A percentile compares a stretch with the other conserved stretches of the same genome.
Conservation (phyloP, 2,888 invertebrate genomes). For the Tigriopus californicus region DNA sequence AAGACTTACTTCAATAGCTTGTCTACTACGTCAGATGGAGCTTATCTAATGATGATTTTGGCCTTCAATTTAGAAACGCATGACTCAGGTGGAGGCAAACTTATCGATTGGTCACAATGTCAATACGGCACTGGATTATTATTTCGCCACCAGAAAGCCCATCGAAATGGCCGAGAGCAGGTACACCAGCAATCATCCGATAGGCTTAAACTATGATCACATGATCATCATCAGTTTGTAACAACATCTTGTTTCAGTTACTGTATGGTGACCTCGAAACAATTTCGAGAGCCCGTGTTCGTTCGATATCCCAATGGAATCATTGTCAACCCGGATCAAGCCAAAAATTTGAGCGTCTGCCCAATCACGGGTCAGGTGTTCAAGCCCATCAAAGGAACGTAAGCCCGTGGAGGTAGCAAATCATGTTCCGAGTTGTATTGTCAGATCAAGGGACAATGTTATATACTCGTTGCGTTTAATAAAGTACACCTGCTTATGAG, state of each 20-base stretch:
- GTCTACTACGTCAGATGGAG: background rate
- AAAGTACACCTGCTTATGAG: no score
- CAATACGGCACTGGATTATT: no score
- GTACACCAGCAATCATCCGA: background rate
- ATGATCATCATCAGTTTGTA: background rate
- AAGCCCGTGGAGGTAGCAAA: no score
- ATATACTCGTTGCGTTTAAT: no score
- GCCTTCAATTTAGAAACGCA: background rate
- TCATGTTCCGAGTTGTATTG: no score
- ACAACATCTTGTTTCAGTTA: constrained; percentile 23
- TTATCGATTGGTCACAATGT: no score
- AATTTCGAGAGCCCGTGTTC: constrained; percentile 28
- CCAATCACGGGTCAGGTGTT: constrained; percentile 21
- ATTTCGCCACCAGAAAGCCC: no score
- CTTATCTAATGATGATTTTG: no score
- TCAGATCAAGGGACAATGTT: no score
- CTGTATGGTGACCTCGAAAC: constrained; percentile 29
- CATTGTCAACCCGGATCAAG: constrained; percentile 28
- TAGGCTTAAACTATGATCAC: background rate
- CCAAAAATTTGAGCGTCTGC: constrained; percentile 20
- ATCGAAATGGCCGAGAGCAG: background rate
- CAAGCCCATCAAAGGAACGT: background rate
- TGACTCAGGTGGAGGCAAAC: background rate
- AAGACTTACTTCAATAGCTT: constrained; percentile 17
- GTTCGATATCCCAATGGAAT: constrained; percentile 30